These are phyloP conservation scores for Nipponia nippon DNA, from an alignment of 2,113 vertebrate genomes.

Conservation along the genomic window DNA sequence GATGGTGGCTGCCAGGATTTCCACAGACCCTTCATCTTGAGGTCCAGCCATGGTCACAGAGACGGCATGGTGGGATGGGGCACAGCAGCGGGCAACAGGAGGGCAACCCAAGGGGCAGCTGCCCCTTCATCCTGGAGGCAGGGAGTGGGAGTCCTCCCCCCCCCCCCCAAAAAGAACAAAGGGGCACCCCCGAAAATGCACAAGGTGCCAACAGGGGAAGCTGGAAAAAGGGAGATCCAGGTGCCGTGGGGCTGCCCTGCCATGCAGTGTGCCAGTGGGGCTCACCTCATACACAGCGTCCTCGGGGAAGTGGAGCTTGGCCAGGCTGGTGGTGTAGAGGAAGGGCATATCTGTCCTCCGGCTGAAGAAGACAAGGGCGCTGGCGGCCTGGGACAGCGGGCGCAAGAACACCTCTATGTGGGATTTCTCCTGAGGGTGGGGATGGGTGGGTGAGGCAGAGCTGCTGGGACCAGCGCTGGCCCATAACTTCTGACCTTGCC, in stretches of 20 bases:
- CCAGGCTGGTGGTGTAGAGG: conserved; percentile 79
- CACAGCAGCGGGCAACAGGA: not conserved
- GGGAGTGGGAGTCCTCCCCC: not conserved
- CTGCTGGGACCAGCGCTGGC: not conserved
- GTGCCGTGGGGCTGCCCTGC: not conserved
- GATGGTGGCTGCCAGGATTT: not conserved
- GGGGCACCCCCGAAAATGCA: not conserved
- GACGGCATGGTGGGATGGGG: too few species aligned
- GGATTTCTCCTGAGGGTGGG: conserved; percentile 74
- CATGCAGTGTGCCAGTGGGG: not conserved
- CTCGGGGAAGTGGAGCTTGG: conserved; percentile 72
- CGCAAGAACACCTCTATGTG: conserved; percentile 84
- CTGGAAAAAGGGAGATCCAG: not conserved
- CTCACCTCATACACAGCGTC: conserved; percentile 77
- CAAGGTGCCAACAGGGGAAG: not conserved
- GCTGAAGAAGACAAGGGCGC: conserved; percentile 88
- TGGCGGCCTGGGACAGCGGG: conserved; percentile 73
- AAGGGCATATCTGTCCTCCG: conserved; percentile 86
- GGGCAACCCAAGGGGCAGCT: not conserved
- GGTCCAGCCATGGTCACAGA: not conserved
- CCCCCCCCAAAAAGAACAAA: not conserved
- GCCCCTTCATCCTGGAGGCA: not conserved
- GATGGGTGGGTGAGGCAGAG: not conserved
- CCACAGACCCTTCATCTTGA: not conserved
- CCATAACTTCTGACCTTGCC: not conserved